phyloP scores from a whole-genome alignment of 2,113 vertebrate species.

The Microtus richardsoni region DNA sequence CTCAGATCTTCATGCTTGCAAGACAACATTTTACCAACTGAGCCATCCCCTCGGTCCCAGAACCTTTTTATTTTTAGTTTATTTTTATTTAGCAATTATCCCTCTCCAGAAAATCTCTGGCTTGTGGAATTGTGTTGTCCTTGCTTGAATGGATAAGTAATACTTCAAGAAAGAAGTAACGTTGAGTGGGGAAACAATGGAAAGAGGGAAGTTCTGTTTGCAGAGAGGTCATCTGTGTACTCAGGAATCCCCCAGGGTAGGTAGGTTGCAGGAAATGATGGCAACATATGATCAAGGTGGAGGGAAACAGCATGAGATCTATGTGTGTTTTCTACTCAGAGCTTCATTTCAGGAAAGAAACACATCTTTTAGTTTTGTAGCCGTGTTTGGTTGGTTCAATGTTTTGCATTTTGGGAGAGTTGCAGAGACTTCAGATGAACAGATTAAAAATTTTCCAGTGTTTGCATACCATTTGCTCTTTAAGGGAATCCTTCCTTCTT shows the following conservation, averaged over 20 bases:
- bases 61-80: neutral
- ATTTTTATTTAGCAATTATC: neutral
- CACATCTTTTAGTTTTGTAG: neutral
- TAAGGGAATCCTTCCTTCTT: neutral
- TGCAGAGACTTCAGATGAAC: neutral
- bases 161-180: neutral
- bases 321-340: neutral
- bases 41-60: neutral
- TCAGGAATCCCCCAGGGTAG: accelerated
- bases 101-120: neutral
- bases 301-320: neutral
- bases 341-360: neutral
- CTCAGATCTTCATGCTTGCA: neutral
- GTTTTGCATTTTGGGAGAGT: neutral
- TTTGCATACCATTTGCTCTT: neutral
- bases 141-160: neutral
- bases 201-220: neutral
- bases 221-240: neutral
- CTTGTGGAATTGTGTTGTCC: neutral
- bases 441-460: neutral
- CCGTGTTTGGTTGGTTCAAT: neutral
- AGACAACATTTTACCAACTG: neutral
- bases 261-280: neutral
- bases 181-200: neutral
- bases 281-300: accelerated